phyloP scores from a whole-genome alignment of 2,113 vertebrate species.

The Dicrurus megarhynchus region DNA sequence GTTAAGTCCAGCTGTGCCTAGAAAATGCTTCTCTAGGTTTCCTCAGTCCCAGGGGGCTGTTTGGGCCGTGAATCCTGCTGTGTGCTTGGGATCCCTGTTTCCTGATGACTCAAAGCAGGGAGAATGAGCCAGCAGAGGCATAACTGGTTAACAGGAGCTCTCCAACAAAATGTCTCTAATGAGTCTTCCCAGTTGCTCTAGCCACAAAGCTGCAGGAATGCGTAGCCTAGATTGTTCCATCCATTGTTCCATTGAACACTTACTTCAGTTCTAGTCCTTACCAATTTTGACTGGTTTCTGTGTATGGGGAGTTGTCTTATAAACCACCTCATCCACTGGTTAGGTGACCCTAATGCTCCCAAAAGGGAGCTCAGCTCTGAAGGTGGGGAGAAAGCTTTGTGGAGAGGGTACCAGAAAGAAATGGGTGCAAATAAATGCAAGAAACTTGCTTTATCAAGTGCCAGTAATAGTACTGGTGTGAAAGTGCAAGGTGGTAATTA shows the following conservation, averaged over 20 bases:
- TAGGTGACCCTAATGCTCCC: background rate
- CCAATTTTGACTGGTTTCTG: background rate
- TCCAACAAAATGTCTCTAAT: background rate
- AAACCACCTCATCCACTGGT: background rate
- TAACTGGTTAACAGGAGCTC: background rate
- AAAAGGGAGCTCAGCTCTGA: background rate
- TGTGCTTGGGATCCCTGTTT: background rate
- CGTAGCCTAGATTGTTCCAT: background rate
- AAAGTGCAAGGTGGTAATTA: constrained; percentile 70
- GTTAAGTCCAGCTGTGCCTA: background rate
- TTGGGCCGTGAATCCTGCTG: background rate
- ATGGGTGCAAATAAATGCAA: constrained; percentile 6
- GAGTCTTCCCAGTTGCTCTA: background rate
- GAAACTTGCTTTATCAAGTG: constrained; percentile 20
- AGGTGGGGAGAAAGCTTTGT: background rate
- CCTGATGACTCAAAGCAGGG: background rate
- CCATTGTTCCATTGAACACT: background rate
- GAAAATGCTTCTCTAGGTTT: background rate
- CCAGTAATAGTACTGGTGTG: constrained; percentile 31
- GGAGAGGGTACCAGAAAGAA: background rate
- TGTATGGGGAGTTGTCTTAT: background rate
- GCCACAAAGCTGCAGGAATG: background rate
- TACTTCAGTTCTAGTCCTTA: background rate
- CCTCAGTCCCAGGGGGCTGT: background rate
- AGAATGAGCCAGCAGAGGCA: background rate